Evolutionary conservation across 2,888 invertebrate species (phyloP), one percentile per base, ranked within the genome.

Genomic region (Cephus rjabovi): DNA sequence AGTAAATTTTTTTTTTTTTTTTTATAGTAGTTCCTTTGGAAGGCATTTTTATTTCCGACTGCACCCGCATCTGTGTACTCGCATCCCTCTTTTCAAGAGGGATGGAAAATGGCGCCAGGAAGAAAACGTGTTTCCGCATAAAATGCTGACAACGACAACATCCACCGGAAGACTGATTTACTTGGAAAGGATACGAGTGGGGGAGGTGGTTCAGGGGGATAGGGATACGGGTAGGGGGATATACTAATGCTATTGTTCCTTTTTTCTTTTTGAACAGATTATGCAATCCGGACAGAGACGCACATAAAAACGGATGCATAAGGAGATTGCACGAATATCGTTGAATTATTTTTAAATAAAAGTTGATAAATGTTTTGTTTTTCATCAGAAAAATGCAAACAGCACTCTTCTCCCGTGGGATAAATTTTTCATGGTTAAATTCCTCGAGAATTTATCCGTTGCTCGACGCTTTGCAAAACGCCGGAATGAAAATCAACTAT

Each of bases 151-250:
- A 56, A 23, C 23, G 23, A 69, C 74, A 74, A 74, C 73, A 73
- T 70, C 74, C 69, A 69, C 9, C 56, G 56, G 23, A 78, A 79
- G 78, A 71, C 71, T 70, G 70, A 71, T 75, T 68, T 68, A 40
- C n/a, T 34, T 12, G 70, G 40, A 71, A 35, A 76, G 40, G 75
- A 73, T 34, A 34, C 68, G 15, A 70, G 37, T 40, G 73, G 23
- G 35, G 30, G 40, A 34, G n/a, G 40, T 33, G 23, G 56, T 33
- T 71, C 30, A 74, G 37, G 15, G 35, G 33, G 34, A 30, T 30
- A 75, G 75, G 31, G 68, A 34, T n/a, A 35, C 34, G 77, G 71
- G 69, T 6, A 3, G 23, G 9, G 23, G 40, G 15, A 6, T 15
- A 40, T 40, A 40, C 40, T 40, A 40, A 15, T 40, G 40, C 4